Evolutionary conservation across 2,113 vertebrate genomes (phyloP).

Genomic region (Acinonyx jubatus): DNA sequence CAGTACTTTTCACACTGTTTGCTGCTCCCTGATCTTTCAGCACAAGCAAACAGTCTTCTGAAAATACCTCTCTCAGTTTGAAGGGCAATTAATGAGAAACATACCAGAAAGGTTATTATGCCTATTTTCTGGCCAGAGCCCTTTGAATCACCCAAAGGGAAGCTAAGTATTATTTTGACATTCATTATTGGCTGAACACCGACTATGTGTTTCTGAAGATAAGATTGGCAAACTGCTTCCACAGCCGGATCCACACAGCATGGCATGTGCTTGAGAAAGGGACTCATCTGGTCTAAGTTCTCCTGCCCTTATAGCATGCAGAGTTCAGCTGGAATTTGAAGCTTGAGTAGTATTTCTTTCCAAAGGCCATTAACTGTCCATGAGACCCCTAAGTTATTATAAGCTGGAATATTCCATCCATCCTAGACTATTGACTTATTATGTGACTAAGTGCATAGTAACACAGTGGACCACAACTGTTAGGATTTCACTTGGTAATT

Average conservation of each 20-base stretch:
- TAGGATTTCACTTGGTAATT: slow-evolving; percentile 40
- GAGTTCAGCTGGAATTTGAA: slow-evolving; percentile 74
- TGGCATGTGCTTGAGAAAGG: slow-evolving; percentile 71
- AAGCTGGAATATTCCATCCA: slow-evolving; percentile 9
- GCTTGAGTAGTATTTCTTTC: slow-evolving; percentile 69
- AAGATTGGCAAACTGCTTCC: slow-evolving; percentile 75
- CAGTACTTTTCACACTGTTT: slow-evolving; percentile 68
- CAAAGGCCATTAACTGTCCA: slow-evolving; percentile 72
- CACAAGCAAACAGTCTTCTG: slow-evolving; percentile 65
- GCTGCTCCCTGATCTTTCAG: slow-evolving; percentile 60
- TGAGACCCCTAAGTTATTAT: slow-evolving; percentile 38
- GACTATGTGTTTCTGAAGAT: slow-evolving; percentile 77
- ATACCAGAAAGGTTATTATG: slow-evolving; percentile 72
- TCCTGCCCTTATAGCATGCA: slow-evolving; percentile 64
- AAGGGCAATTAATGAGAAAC: slow-evolving; percentile 76
- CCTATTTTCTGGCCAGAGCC: slow-evolving; percentile 62
- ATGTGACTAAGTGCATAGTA: background rate
- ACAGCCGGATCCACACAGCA: slow-evolving; percentile 76
- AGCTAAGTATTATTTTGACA: slow-evolving; percentile 77
- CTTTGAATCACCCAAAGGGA: slow-evolving; percentile 68
- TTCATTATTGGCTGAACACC: slow-evolving; percentile 76
- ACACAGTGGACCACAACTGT: background rate
- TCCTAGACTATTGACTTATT: slow-evolving; percentile 7
- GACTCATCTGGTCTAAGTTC: slow-evolving; percentile 77
- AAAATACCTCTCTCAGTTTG: slow-evolving; percentile 77